These are phyloP conservation scores for Caenorhabditis sp. DNA, from an alignment of 2,888 invertebrate species.

Conservation along the genomic window DNA sequence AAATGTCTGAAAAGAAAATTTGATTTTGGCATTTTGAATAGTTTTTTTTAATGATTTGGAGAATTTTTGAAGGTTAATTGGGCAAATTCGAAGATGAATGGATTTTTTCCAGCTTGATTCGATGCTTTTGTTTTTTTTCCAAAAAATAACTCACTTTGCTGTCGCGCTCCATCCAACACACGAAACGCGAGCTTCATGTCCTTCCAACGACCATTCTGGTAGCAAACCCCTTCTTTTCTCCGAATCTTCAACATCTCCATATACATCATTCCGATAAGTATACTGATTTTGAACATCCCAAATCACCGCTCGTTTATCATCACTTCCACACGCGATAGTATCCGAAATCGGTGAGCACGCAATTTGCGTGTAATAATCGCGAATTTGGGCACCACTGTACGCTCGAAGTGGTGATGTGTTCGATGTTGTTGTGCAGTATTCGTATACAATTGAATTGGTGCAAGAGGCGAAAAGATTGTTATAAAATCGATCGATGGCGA, in stretches of 20 bases:
- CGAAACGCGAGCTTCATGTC: slow-evolving; percentile 26
- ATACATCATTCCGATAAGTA: slow-evolving; percentile 16
- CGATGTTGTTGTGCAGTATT: slow-evolving; percentile 15
- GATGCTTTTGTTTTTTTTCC: neutral
- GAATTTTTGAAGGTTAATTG: no score
- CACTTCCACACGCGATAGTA: slow-evolving; percentile 30
- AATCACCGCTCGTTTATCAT: slow-evolving; percentile 25
- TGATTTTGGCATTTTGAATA: neutral
- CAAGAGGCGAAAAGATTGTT: slow-evolving; percentile 33
- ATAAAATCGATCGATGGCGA: slow-evolving; percentile 32
- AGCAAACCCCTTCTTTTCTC: slow-evolving; percentile 12
- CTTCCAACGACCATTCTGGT: slow-evolving; percentile 20
- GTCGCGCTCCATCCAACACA: slow-evolving; percentile 39
- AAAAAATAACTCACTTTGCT: slow-evolving; percentile 15
- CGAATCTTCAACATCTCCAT: slow-evolving; percentile 11
- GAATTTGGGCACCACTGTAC: slow-evolving; percentile 29
- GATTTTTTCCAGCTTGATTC: no score
- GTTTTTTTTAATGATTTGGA: neutral
- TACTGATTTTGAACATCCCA: slow-evolving; percentile 40
- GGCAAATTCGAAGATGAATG: no score
- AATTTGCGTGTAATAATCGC: slow-evolving; percentile 37
- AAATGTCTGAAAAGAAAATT: slow-evolving; percentile 20
- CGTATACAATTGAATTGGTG: slow-evolving; percentile 37
- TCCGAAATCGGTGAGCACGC: slow-evolving; percentile 38
- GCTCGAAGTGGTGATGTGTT: slow-evolving; percentile 10